Evolutionary conservation across 2,888 invertebrate species (phyloP), one percentile per base, ranked within the genome.

Genomic region (Ormyrus rosae): DNA sequence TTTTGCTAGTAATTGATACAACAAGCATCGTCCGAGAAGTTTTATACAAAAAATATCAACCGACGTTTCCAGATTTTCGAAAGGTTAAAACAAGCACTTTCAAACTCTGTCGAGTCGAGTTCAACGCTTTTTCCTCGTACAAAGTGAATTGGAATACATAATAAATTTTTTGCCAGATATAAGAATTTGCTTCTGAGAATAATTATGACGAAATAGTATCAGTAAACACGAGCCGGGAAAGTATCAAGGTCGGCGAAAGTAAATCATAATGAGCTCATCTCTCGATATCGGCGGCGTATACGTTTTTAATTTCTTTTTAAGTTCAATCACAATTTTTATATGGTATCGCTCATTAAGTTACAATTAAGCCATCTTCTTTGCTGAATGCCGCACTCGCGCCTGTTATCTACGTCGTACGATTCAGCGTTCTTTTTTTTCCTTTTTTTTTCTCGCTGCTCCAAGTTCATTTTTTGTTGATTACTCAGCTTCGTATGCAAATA

Each of bases 201-300:
- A 65, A 75, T 46, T 50, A 45, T 72, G 69, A 79, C 74, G 79
- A 79, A 67, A 71, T 67, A 72, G 56, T 67, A 67, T 60, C 64
- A 61, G 51, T 69, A 10, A 60, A 51, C 53, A 45, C 53, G 65
- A 74, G 81, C 58, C 10, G 63, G 63, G 65, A 77, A 78, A 78
- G 74, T 70, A 45, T 77, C 65, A 74, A 81, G 73, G 70, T 77
- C 69, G 81, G 64, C 11, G 81, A 81, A 78, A 81, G 73, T 70
- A 73, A 69, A 73, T 64, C 61, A 64, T 78, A 64, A 68, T 58
- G 68, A 77, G 60, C 71, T 72, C 63, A 76, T 76, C 8, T 13
- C n/a, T 13, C 53, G 13, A 1, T 81, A 78, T 81, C 74, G 2
- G 8, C 55, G 8, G 8, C 46, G 51, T 55, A 63, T 69, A 13